Base-by-base conservation (phyloP, 1,140 invertebrate species). In the Thalassaphorura encarpata region DNA sequence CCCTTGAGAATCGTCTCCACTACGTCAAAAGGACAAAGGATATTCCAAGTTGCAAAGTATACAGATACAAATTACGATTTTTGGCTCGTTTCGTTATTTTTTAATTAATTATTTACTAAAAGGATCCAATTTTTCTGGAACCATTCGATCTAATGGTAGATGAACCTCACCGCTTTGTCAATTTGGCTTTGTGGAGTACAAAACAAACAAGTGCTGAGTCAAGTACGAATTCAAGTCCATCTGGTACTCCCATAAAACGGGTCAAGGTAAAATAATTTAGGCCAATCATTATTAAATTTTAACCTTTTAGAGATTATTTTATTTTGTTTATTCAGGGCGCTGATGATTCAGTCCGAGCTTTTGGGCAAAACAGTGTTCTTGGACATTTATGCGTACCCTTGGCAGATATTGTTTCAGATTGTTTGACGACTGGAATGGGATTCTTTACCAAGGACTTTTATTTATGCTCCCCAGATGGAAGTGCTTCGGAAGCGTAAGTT, bases 341-440 rank as follows among this genome's bases (percentile, higher is more conserved):
- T n/a, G n/a, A n/a, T n/a, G n/a, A n/a, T n/a, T n/a, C n/a, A n/a
- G n/a, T n/a, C n/a, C n/a, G n/a, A n/a, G n/a, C 53, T 5, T 65
- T 57, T 53, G 54, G 57, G 6, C 29, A 45, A 18, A 41, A 65
- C 29, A 45, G 39, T 41, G 69, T 89, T 40, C 67, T 88, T 47
- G 87, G 85, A 27, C 85, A 88, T 69, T 76, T 88, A 26, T 90
- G 87, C 68, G 78, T 90, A 58, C 83, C 87, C 0, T 69, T 91
- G 36, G 76, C 78, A 53, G 78, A 85, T 60, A 77, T 92, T 50
- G 69, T 86, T 3, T 76, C 80, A 3, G 85, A 91, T 66, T 92
- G 87, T 69, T 80, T 80, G 57, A 82, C 83, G 26, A 87, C 85
- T 1, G 80, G 83, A 18, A 79, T 88, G 31, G 85, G 85, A 11